Conservation (phyloP, 2,888 invertebrate species). For the Dyspetes luteomarginatus region DNA sequence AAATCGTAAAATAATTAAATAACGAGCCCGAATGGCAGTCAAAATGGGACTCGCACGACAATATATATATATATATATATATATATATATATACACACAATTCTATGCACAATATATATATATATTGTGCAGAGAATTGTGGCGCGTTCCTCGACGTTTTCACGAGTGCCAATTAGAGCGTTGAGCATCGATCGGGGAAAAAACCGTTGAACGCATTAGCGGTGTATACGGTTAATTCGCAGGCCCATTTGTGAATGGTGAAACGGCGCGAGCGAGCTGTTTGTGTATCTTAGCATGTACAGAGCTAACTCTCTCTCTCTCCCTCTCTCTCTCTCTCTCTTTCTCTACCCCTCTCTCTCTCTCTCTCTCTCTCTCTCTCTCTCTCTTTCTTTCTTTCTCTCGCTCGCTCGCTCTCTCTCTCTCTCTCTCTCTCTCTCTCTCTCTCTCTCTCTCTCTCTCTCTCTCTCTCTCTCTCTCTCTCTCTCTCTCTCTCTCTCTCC, state of each 20-base stretch:
- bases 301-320: not conserved
- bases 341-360: too few relatives aligned
- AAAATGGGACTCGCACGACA: not conserved
- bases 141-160: constrained; percentile 67
- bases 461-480: not conserved
- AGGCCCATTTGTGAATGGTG: constrained; percentile 71
- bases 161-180: constrained; percentile 77
- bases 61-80: not conserved
- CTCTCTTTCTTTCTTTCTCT: too few relatives aligned
- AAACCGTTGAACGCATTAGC: constrained; percentile 75
- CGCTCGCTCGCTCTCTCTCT: too few relatives aligned
- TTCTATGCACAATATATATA: not conserved
- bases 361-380: not conserved
- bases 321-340: not conserved
- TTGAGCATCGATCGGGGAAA: constrained; percentile 74
- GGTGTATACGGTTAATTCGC: constrained; percentile 71
- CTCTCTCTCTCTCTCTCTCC: not conserved
- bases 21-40: constrained; percentile 12
- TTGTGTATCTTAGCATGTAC: constrained; percentile 25
- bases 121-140: not conserved
- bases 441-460: not conserved
- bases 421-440: not conserved
- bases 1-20: not conserved
- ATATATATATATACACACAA: not conserved
- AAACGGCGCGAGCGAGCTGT: constrained; percentile 56